Evolutionary conservation across 2,888 invertebrate genomes (phyloP), one percentile per base, ranked within the genome.

Genomic region (Matsumyia berberina): DNA sequence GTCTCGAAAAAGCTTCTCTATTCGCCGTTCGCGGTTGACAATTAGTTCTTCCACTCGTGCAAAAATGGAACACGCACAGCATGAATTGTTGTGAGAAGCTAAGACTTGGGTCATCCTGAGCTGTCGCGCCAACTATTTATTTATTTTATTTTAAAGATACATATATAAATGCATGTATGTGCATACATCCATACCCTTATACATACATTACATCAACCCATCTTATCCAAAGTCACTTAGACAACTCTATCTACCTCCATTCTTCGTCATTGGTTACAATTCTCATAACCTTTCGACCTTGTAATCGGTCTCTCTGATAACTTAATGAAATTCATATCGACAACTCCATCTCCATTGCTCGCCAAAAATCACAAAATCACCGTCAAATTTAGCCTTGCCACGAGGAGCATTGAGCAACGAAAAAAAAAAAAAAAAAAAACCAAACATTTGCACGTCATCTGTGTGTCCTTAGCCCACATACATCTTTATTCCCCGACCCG

Each of bases 391-490:
- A 55, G 37, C 58, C 57, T 58, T 70, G 44, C 37, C 33, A 55
- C 15, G 37, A 17, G 42, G 19, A 49, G 29, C 17, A 53, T n/a
- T 11, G 8, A 37, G 31, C 4, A 53, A 8, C 19, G 44, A 17
- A 29, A 60, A 9, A 8, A 53, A 8, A 24, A 53, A 17, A 29
- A 60, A 9, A 39, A 49, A 12, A 24, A 39, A 73, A 62, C 19
- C 46, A 74, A 69, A 69, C 58, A 67, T 77, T 77, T 69, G 51
- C 60, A 77, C 77, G 67, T 77, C 67, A 77, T 77, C 60, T 77
- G 53, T 42, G 60, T 77, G 67, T 77, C 77, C 77, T 77, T 77
- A 77, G 67, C 67, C 77, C 60, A 77, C 51, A 77, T 69, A 58
- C 58, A 58, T 42, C 42, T 49, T 55, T 46, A 11, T 39, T 12